These are phyloP conservation scores for Amphipyra berbera DNA, from an alignment of 2,888 invertebrate species.

Conservation along the genomic window DNA sequence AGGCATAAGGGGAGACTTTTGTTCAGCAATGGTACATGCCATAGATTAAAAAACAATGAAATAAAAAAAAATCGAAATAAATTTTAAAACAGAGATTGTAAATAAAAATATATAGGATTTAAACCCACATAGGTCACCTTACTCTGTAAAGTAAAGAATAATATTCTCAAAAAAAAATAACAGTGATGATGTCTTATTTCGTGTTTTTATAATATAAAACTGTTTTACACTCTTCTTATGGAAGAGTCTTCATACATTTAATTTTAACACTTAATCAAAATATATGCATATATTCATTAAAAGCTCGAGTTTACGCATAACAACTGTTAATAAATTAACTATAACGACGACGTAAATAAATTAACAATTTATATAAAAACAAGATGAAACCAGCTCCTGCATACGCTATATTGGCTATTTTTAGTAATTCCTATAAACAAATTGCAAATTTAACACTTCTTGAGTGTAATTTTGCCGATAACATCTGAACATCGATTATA, in stretches of 20 bases:
- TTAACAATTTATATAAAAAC: slow-evolving; percentile 24
- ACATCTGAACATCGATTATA: slow-evolving; percentile 28
- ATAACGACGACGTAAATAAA: slow-evolving; percentile 24
- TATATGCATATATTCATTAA: slow-evolving; percentile 21
- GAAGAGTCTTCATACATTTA: not conserved
- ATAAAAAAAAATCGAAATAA: too few species aligned
- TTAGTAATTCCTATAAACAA: slow-evolving; percentile 9
- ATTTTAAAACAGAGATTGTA: too few species aligned
- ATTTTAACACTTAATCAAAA: not conserved
- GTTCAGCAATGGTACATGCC: too few species aligned
- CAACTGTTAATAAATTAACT: slow-evolving; percentile 7
- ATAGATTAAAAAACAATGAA: too few species aligned
- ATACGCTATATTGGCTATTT: slow-evolving; percentile 12
- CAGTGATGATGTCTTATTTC: not conserved
- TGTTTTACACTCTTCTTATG: not conserved
- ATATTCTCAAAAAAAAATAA: too few species aligned
- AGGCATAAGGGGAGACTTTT: too few species aligned
- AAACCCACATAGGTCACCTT: too few species aligned
- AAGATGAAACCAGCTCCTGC: slow-evolving; percentile 11
- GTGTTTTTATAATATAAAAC: not conserved
- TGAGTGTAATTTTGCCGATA: slow-evolving; percentile 30
- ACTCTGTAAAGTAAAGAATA: too few species aligned
- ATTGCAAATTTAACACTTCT: slow-evolving; percentile 27
- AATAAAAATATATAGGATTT: too few species aligned
- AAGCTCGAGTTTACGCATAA: slow-evolving; percentile 4